phyloP scores from a whole-genome alignment of 1,140 invertebrate species.

The Kradibia gibbosae region DNA sequence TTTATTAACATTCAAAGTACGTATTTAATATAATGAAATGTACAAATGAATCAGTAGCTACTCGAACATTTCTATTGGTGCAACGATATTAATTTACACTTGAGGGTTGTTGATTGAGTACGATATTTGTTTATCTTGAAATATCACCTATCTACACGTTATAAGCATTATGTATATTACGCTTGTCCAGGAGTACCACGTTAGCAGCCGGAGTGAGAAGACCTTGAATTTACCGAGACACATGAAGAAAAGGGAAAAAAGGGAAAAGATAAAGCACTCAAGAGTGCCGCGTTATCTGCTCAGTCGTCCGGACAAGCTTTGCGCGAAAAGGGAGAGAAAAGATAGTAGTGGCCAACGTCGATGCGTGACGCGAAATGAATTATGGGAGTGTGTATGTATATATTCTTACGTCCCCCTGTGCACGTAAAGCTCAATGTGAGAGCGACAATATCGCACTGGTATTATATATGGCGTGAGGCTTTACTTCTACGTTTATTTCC shows the following conservation, averaged over 20 bases:
- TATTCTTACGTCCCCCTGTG: not conserved
- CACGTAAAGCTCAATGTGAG: not conserved
- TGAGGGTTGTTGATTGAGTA: no score
- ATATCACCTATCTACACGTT: no score
- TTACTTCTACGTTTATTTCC: not conserved
- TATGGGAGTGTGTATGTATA: not conserved
- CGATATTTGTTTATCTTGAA: no score
- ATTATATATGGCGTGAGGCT: not conserved
- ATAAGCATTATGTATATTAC: no score
- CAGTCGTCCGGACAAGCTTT: not conserved
- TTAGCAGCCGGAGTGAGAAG: no score
- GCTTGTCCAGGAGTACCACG: no score
- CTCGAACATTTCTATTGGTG: no score
- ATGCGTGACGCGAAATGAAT: not conserved
- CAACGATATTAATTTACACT: no score
- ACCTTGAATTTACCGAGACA: not conserved
- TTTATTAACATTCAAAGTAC: no score
- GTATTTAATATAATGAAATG: no score
- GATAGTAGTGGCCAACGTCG: not conserved
- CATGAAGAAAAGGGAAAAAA: not conserved
- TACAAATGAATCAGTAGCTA: no score
- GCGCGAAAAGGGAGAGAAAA: not conserved
- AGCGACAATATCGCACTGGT: slow-evolving; percentile 55
- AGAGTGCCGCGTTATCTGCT: not conserved
- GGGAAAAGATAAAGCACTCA: not conserved